Evolutionary conservation across 2,888 invertebrate species (phyloP), one percentile per base, ranked within the genome.

Genomic region (Cordilura impudica): DNA sequence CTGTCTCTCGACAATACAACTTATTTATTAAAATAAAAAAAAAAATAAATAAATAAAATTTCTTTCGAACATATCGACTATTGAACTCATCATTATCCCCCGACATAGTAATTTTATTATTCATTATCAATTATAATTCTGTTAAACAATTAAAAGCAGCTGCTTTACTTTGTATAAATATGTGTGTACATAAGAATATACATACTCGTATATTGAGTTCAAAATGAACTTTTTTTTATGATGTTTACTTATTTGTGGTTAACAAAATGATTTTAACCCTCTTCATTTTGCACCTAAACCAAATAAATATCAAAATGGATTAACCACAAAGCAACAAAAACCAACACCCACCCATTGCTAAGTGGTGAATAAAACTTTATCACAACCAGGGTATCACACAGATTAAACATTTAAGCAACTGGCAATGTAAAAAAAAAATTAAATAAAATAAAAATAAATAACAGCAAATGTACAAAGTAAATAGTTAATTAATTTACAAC

Each of bases 401-500:
- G 35, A 39, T 39, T n/a, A 39, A n/a, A n/a, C 61, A 51, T 43
- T 53, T 61, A 45, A 60, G 18, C 51, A 53, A 72, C 54, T 54
- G 35, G 3, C 4, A 39, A 12, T n/a, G n/a, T 12, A 4, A 39
- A 39, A 39, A 26, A 26, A 26, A 26, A 26, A 26, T 4, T 4
- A 26, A 26, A 26, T 4, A 26, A 6, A 26, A 26, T 26, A 4
- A 12, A 39, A 66, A 60, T 66, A 45, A 73, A 53, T 66, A 60
- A 47, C 56, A 63, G 14, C 61, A 72, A 73, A 67, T 67, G 77
- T 61, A 78, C 67, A 78, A 69, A 73, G 65, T 53, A 78, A 78
- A 78, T 73, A 65, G 73, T 73, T 78, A 78, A 78, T 73, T 73
- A 78, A 73, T 69, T 60, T 65, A 51, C n/a, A 60, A 60, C 60